Base-by-base conservation (phyloP, 2,888 invertebrate species). In the Ophion obscuratus region DNA sequence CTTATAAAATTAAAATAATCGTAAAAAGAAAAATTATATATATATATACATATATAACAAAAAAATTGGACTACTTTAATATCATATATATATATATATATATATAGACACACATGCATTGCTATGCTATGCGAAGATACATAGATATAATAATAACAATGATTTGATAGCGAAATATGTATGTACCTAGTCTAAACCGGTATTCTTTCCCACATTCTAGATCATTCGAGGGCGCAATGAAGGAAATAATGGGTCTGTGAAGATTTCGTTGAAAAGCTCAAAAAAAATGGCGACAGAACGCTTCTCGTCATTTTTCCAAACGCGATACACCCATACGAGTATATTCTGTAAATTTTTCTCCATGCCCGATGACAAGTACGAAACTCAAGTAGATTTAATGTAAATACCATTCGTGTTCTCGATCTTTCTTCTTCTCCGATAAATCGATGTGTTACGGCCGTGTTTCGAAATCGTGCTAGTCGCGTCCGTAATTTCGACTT, bases 341-440 rank as follows among this genome's bases (percentile, higher is more conserved):
- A 31, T 73, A 36, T 59, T 73, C 20, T 73, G 36, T 59, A 31
- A 11, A 59, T 36, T 40, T 20, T 73, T 10, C 59, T 36, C 36
- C 36, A 36, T 40, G 20, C 31, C 14, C 24, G 27, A 31, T 74
- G 68, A 73, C 62, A 62, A 74, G 59, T 68, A 53, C 59, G 47
- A 36, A 36, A 62, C 57, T 20, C 53, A 83, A 79, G 74, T 83
- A 79, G 40, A 64, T 74, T n/a, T 17, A 53, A 17, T 17, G 17
- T 53, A 53, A 14, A 17, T 17, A 53, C 53, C 53, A 53, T 53
- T 14, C 14, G 53, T 17, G 53, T 53, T 17, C 17, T 47, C 47
- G 47, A 47, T 11, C 14, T 47, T 47, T 14, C 47, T 53, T 53
- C 9, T 40, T 53, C 4, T 53, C 11, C 53, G 53, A 53, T 17